A percentile compares a stretch with the other conserved stretches of the same genome.
Conservation (phyloP, 2,888 invertebrate species). For the Trissolcus japonicus region DNA sequence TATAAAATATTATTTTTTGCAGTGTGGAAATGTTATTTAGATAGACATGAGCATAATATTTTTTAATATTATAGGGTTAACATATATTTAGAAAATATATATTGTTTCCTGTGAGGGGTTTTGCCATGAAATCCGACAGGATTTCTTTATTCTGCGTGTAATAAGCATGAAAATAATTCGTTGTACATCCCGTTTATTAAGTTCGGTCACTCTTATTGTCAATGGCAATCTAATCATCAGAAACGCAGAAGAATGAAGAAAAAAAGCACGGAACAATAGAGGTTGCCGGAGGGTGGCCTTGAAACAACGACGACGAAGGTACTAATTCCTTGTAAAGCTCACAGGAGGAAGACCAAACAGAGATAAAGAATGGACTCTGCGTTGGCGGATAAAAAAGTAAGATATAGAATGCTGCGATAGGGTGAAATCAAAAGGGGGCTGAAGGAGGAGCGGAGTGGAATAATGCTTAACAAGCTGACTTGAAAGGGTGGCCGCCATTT, state of each 20-base stretch:
- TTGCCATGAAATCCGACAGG: no score
- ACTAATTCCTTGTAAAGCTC: slow-evolving; percentile 42
- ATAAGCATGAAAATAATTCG: neutral
- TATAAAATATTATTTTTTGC: no score
- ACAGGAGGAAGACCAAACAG: slow-evolving; percentile 37
- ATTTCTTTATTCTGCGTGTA: neutral
- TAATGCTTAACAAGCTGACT: slow-evolving; percentile 75
- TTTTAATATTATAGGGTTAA: no score
- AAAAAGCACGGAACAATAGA: slow-evolving; percentile 34
- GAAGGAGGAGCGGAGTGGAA: slow-evolving; percentile 61
- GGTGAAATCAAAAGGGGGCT: slow-evolving; percentile 47
- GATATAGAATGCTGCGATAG: slow-evolving; percentile 47
- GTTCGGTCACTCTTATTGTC: slow-evolving; percentile 32
- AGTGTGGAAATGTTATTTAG: no score
- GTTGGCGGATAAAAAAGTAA: slow-evolving; percentile 63
- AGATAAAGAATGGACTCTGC: slow-evolving; percentile 43
- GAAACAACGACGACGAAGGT: slow-evolving; percentile 44
- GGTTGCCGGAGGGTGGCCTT: slow-evolving; percentile 26
- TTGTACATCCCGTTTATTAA: slow-evolving; percentile 7
- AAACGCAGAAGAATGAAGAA: slow-evolving; percentile 20
- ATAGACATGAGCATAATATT: no score
- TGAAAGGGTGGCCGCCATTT: slow-evolving; percentile 74
- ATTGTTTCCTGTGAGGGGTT: no score
- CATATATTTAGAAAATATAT: no score
- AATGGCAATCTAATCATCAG: slow-evolving; percentile 41